These are phyloP conservation scores for Macropis europaea DNA, from an alignment of 2,888 invertebrate genomes.

Conservation along the genomic window DNA sequence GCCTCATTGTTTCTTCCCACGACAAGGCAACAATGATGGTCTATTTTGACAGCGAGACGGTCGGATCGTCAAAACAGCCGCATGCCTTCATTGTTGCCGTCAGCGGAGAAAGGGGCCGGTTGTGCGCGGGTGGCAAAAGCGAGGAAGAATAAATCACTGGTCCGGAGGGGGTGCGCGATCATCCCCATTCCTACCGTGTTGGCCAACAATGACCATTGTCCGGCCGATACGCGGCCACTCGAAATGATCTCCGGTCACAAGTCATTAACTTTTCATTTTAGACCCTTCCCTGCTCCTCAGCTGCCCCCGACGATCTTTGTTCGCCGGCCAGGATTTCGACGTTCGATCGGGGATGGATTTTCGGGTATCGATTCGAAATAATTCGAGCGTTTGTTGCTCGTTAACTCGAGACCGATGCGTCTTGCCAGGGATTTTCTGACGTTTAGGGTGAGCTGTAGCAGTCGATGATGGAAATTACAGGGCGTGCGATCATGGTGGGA, in stretches of 20 bases:
- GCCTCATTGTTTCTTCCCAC: slow-evolving; percentile 13
- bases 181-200: slow-evolving; percentile 75
- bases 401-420: neutral
- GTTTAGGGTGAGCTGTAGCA: neutral
- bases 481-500: no score
- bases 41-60: slow-evolving; percentile 43
- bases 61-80: slow-evolving; percentile 37
- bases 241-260: slow-evolving; percentile 78
- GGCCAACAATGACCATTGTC: slow-evolving; percentile 77
- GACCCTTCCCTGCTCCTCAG: slow-evolving; percentile 62
- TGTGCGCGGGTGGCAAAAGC: slow-evolving; percentile 44
- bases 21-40: slow-evolving; percentile 35
- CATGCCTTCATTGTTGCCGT: slow-evolving; percentile 36
- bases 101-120: slow-evolving; percentile 28
- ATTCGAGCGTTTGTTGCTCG: neutral
- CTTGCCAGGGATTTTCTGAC: neutral
- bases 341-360: slow-evolving; percentile 5
- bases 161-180: slow-evolving; percentile 43
- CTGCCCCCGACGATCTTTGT: slow-evolving; percentile 10
- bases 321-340: neutral
- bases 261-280: slow-evolving; percentile 79
- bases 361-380: neutral
- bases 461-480: no score
- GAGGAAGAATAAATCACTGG: slow-evolving; percentile 62
- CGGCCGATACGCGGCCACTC: slow-evolving; percentile 69